Base-by-base conservation (phyloP, 2,888 invertebrate species). In the Torymus texanus region DNA sequence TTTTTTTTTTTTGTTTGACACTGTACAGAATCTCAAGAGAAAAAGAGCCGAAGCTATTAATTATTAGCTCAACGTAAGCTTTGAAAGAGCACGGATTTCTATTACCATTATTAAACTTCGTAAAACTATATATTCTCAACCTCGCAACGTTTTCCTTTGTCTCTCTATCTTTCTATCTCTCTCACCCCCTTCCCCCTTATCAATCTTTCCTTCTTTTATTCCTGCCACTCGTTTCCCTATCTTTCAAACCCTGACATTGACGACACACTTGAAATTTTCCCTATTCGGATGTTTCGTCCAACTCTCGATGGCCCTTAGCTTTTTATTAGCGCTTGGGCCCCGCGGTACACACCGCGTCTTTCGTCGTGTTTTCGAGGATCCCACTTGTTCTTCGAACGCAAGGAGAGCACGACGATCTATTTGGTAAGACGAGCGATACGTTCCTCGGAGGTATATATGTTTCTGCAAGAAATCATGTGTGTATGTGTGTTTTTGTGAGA, bases 391-490 rank as follows among this genome's bases (percentile, higher is more conserved):
- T 56, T 14, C 24, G 51, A 55, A 10, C 63, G 63, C 13, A 65
- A 51, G 63, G 72, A 66, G 79, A 71, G 61, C 66, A 74, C 66
- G 71, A 58, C 62, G 86, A 85, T 86, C 85, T 87, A 81, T 81
- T 84, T 81, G 82, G 82, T 83, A 85, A 85, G 86, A 86, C 86
- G 86, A 88, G 85, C 86, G 86, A 85, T 55, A 24, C 56, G 21
- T 66, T 87, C 5, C 29, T 29, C 85, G 88, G 86, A 85, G 87
- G 83, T 86, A 29, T 29, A 29, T 29, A 29, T 29, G 29, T 29
- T 29, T 3, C 61, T 87, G 86, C 87, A 88, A 84, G 85, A 85
- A 85, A 86, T 87, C 86, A 87, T 85, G 70, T 66, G 87, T 29
- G 29, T 29, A 29, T 29, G 29, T 29, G 29, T 29, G 29, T 29